Conservation (phyloP, 2,113 vertebrate species). For the Choloepus hoffmanni region DNA sequence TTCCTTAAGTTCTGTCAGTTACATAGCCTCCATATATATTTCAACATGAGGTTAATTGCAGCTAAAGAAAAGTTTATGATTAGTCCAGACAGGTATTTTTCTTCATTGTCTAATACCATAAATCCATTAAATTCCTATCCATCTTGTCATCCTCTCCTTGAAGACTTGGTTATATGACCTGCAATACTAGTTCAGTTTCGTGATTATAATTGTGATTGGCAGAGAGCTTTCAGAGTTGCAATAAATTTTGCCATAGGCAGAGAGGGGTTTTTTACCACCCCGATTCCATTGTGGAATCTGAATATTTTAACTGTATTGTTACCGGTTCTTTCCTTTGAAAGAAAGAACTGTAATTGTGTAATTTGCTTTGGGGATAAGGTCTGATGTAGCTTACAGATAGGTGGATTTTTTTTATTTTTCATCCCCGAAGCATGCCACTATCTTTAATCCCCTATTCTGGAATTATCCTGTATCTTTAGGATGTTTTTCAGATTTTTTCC, state of each 20-base stretch:
- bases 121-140: constrained; percentile 78
- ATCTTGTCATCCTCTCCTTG: constrained; percentile 83
- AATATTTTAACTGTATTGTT: constrained; percentile 76
- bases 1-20: constrained; percentile 67
- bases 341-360: constrained; percentile 8
- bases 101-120: constrained; percentile 84
- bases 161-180: constrained; percentile 79
- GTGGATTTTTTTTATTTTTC: neutral
- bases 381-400: neutral
- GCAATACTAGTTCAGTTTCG: constrained; percentile 70
- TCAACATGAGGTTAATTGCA: constrained; percentile 76
- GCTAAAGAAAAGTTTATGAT: constrained; percentile 82
- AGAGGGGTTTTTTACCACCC: constrained; percentile 66
- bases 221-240: constrained; percentile 78
- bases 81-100: constrained; percentile 78
- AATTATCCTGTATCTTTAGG: neutral
- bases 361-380: constrained; percentile 26
- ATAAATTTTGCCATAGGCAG: constrained; percentile 77
- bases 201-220: constrained; percentile 79
- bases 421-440: neutral
- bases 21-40: constrained; percentile 62
- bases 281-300: constrained; percentile 51
- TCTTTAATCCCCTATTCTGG: neutral
- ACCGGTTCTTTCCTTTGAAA: constrained; percentile 57
- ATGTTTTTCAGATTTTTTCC: neutral